Conservation (phyloP, 2,888 invertebrate species). For the Tachina fera region DNA sequence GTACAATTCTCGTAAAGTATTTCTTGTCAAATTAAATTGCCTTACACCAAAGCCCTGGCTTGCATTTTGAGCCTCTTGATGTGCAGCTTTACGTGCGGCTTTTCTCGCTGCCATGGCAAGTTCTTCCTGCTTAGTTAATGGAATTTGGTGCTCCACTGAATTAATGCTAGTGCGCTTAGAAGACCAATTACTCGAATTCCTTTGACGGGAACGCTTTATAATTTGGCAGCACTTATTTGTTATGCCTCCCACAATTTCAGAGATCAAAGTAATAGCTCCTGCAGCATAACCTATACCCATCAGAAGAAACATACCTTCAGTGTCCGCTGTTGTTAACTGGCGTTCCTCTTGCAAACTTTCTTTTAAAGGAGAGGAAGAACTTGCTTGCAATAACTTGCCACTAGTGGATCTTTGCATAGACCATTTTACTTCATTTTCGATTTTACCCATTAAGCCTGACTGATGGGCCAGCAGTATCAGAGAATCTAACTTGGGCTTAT, state of each 20-base stretch:
- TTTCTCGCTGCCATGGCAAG: slow-evolving; percentile 73
- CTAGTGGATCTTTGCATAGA: slow-evolving; percentile 86
- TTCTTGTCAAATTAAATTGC: slow-evolving; percentile 80
- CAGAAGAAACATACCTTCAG: slow-evolving; percentile 91
- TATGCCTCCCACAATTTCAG: slow-evolving; percentile 89
- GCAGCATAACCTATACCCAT: slow-evolving; percentile 88
- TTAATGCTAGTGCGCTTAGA: slow-evolving; percentile 75
- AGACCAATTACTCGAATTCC: slow-evolving; percentile 76
- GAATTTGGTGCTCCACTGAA: slow-evolving; percentile 13
- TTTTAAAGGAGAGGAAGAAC: slow-evolving; percentile 82
- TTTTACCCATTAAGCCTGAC: slow-evolving; percentile 87
- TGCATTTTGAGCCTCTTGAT: slow-evolving; percentile 73
- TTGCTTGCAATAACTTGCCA: slow-evolving; percentile 87
- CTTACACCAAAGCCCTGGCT: slow-evolving; percentile 74
- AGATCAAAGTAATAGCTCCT: slow-evolving; percentile 86
- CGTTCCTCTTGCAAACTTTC: slow-evolving; percentile 86
- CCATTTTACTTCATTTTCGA: slow-evolving; percentile 89
- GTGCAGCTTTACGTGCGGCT: slow-evolving; percentile 72
- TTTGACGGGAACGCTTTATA: slow-evolving; percentile 76
- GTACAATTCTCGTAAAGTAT: slow-evolving; percentile 80
- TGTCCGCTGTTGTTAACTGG: slow-evolving; percentile 90
- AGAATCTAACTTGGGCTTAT: slow-evolving; percentile 85
- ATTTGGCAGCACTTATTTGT: slow-evolving; percentile 85
- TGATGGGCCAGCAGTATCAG: slow-evolving; percentile 87
- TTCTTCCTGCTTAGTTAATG: slow-evolving; percentile 44